These are phyloP conservation scores for Liopterus haemorrhoidalis DNA, from an alignment of 2,888 invertebrate species.

Conservation along the genomic window DNA sequence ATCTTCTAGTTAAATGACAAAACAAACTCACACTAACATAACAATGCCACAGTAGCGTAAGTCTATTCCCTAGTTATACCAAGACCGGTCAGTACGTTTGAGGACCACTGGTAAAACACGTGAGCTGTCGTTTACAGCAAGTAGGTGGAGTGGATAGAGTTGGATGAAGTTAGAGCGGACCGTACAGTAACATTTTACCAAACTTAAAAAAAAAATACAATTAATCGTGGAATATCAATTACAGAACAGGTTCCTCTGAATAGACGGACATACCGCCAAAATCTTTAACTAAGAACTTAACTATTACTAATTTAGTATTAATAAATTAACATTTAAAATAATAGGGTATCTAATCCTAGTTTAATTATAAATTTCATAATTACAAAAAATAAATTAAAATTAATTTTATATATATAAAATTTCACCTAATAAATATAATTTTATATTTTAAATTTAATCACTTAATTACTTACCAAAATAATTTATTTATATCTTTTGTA, in stretches of 20 bases:
- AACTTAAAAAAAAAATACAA: slow-evolving; percentile 50
- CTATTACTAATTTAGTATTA: slow-evolving; percentile 52
- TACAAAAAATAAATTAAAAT: slow-evolving; percentile 38
- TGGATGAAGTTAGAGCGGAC: no score
- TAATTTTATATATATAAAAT: slow-evolving; percentile 50
- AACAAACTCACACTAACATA: no score
- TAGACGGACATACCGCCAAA: slow-evolving; percentile 65
- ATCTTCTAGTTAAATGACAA: no score
- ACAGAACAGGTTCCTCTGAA: slow-evolving; percentile 64
- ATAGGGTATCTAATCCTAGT: slow-evolving; percentile 68
- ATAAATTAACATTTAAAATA: slow-evolving; percentile 49
- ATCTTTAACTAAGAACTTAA: slow-evolving; percentile 60
- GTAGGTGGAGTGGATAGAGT: no score
- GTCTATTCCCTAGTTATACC: no score
- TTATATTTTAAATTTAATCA: slow-evolving; percentile 40
- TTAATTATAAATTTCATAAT: slow-evolving; percentile 45
- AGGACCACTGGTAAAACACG: no score
- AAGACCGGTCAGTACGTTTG: no score
- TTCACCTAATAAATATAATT: slow-evolving; percentile 53
- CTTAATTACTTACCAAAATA: slow-evolving; percentile 48
- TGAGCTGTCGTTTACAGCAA: no score
- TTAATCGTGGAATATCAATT: slow-evolving; percentile 61
- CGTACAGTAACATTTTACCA: no score
- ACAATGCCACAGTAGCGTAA: no score
- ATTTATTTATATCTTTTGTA: slow-evolving; percentile 55